Percentiles rank a stretch among this genome's conserved stretches.
Evolutionary conservation across 2,113 vertebrate species (phyloP).

Genomic region (Romanogobio albipinnatus): DNA sequence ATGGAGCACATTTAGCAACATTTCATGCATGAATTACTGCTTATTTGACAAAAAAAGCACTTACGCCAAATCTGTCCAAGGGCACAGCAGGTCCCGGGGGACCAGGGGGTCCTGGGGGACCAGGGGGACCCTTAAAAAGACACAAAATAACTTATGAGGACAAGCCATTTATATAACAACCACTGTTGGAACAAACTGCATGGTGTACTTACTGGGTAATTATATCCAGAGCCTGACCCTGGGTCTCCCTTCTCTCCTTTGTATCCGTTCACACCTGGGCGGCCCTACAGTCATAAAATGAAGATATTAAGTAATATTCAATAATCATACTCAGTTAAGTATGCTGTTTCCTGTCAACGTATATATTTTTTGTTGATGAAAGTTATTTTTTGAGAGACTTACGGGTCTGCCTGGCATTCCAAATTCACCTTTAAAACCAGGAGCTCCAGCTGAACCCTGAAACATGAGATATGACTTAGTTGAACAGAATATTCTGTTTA

Average conservation of each 20-base stretch:
- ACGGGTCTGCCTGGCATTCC: conserved; percentile 94
- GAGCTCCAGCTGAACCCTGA: conserved; percentile 81
- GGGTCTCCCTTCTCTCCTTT: conserved; percentile 91
- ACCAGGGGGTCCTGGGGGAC: conserved; percentile 82
- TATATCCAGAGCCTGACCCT: conserved; percentile 55
- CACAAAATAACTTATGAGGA: not conserved
- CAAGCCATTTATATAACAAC: conserved; percentile 3
- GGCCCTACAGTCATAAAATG: conserved; percentile 77
- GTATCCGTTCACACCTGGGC: conserved; percentile 88
- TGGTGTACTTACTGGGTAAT: conserved; percentile 76
- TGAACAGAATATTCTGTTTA: not conserved
- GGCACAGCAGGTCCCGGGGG: conserved; percentile 66
- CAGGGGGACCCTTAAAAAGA: conserved; percentile 70
- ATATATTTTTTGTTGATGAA: not conserved
- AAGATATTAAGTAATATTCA: not conserved
- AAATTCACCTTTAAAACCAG: conserved; percentile 90
- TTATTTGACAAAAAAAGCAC: conserved; percentile 48
- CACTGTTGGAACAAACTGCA: not conserved
- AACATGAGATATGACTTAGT: conserved; percentile 2
- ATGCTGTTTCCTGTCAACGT: not conserved
- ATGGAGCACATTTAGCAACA: conserved; percentile 4
- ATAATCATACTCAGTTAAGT: not conserved
- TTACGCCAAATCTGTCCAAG: conserved; percentile 62
- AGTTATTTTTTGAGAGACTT: conserved; percentile 63
- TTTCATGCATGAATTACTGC: conserved; percentile 39